Evolutionary conservation across 2,797 vertebrate genomes (phyloP).

Genomic region (Sparus aurata): DNA sequence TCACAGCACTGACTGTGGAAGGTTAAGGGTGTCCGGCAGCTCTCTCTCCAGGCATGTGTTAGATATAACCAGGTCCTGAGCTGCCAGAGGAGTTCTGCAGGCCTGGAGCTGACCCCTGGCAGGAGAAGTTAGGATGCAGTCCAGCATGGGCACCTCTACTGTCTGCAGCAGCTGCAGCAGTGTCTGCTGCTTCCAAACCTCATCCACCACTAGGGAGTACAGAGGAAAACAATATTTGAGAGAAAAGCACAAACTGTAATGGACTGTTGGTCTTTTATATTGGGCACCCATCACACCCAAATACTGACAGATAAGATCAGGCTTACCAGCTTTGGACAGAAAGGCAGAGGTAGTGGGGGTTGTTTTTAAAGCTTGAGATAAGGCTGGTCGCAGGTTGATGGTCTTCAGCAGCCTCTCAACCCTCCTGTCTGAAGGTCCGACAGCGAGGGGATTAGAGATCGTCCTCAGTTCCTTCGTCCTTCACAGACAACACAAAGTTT

Average conservation of each 20-base stretch:
- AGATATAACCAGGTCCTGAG: slow-evolving; percentile 88
- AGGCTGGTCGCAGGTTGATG: slow-evolving; percentile 80
- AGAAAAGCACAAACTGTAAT: neutral
- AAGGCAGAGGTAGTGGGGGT: slow-evolving; percentile 59
- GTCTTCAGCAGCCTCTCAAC: slow-evolving; percentile 86
- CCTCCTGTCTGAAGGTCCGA: slow-evolving; percentile 84
- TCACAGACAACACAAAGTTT: slow-evolving; percentile 27
- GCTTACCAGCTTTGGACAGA: slow-evolving; percentile 87
- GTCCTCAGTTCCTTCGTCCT: slow-evolving; percentile 83
- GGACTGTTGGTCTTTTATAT: neutral
- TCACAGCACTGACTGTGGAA: slow-evolving; percentile 85
- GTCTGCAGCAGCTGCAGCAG: slow-evolving; percentile 89
- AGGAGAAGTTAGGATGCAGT: slow-evolving; percentile 87
- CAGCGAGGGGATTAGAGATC: slow-evolving; percentile 87
- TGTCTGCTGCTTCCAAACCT: slow-evolving; percentile 91
- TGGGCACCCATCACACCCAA: neutral
- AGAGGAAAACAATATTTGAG: neutral
- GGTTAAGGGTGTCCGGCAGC: slow-evolving; percentile 82
- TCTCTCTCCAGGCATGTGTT: slow-evolving; percentile 91
- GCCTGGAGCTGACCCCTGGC: slow-evolving; percentile 58
- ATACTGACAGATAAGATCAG: slow-evolving; percentile 4
- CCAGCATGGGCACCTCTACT: slow-evolving; percentile 89
- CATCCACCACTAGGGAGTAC: slow-evolving; percentile 82
- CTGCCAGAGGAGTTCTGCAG: slow-evolving; percentile 56
- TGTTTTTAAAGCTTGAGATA: slow-evolving; percentile 65